Evolutionary conservation across 2,888 invertebrate genomes (phyloP).

Genomic region (Diaprepes abbreviatus): DNA sequence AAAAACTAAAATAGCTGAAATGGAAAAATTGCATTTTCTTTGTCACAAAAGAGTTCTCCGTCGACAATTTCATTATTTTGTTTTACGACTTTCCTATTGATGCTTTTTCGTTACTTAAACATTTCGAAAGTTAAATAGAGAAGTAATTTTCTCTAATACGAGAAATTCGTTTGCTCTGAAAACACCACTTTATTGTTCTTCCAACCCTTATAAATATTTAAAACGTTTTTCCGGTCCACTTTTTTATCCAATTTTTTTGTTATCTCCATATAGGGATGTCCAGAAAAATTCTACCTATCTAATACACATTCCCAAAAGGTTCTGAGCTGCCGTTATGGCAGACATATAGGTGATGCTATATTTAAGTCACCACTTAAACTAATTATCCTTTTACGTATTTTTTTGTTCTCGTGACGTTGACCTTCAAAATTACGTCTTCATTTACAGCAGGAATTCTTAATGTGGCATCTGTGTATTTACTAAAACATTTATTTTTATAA

Average conservation of each 20-base stretch:
- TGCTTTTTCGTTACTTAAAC: conserved; percentile 13
- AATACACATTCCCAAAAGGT: too few relatives aligned
- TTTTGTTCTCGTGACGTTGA: too few relatives aligned
- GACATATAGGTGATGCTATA: too few relatives aligned
- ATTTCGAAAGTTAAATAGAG: conserved; percentile 1
- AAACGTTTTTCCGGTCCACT: neutral
- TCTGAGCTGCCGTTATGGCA: too few relatives aligned
- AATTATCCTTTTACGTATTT: too few relatives aligned
- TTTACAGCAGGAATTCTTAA: too few relatives aligned
- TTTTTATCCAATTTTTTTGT: neutral
- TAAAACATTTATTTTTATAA: too few relatives aligned
- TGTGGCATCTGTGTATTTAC: too few relatives aligned
- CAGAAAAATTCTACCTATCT: too few relatives aligned
- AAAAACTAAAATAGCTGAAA: neutral
- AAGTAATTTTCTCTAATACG: conserved; percentile 8
- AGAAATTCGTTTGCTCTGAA: conserved; percentile 4
- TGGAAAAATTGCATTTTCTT: neutral
- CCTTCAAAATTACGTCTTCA: too few relatives aligned
- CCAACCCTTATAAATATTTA: neutral
- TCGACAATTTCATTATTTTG: neutral
- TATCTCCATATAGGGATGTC: too few relatives aligned
- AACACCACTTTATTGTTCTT: neutral
- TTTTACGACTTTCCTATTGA: conserved; percentile 16
- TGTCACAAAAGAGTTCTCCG: conserved; percentile 3
- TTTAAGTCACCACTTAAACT: too few relatives aligned